Evolutionary conservation across 2,888 invertebrate genomes (phyloP), one percentile per base, ranked within the genome.

Genomic region (Drosophila atripex): DNA sequence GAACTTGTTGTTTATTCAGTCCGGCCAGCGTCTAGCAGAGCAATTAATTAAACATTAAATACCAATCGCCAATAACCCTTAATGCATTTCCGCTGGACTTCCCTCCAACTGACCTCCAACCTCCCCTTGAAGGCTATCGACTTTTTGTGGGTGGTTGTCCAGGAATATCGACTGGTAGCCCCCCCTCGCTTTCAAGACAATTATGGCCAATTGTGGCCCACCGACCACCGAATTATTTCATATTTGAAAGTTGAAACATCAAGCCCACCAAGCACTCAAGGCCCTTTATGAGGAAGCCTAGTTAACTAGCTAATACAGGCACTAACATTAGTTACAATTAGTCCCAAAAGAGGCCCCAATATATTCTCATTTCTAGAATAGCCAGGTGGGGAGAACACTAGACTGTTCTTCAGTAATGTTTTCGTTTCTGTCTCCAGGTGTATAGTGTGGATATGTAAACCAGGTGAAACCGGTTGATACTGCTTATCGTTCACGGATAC

Each of bases 181-280:
- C n/a, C n/a, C 0, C 28, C 8, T 28, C 2, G 7, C 7, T 30
- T 57, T 74, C 75, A 73, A 76, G n/a, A n/a, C n/a, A n/a, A n/a
- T n/a, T n/a, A n/a, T 76, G 59, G 58, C 64, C 53, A 71, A 76
- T 77, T 86, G 80, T 75, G 55, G 54, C 21, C n/a, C n/a, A n/a
- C n/a, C n/a, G n/a, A n/a, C n/a, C 18, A 18, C 18, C 18, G 18
- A 18, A 18, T n/a, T n/a, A n/a, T n/a, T n/a, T n/a, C n/a, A n/a
- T n/a, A n/a, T n/a, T n/a, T n/a, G n/a, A n/a, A n/a, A n/a, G n/a
- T n/a, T n/a, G n/a, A n/a, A 28, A 6, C 32, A 14, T 0, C 0
- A 0, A 41, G 43, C 43, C 14, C 63, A 18, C 50, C 61, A 2
- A 12, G 8, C 14, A 21, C 23, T 16, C 9, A 23, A 7, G 4